A percentile compares a stretch with the other conserved stretches of the same genome.
Conservation (phyloP, 2,113 vertebrate species). For the Vulpes ferrilata region DNA sequence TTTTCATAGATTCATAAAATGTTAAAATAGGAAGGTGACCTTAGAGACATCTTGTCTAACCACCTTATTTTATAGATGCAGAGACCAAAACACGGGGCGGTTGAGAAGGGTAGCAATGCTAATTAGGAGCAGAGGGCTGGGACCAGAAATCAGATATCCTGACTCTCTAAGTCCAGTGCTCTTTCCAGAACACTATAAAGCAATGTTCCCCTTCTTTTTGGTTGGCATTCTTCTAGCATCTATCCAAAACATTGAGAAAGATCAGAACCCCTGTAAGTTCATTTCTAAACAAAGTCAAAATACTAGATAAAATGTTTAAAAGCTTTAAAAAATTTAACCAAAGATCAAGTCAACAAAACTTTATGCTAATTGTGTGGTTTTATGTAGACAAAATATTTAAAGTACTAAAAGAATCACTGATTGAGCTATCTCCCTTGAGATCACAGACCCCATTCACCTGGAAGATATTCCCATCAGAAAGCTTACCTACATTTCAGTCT, state of each 20-base stretch:
- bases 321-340: constrained; percentile 19
- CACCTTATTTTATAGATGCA: neutral
- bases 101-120: neutral
- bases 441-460: neutral
- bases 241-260: neutral
- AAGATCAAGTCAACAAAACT: constrained; percentile 47
- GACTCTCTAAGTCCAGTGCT: neutral
- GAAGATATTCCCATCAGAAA: constrained; percentile 22
- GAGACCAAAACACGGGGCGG: neutral
- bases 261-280: neutral
- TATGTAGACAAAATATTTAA: constrained; percentile 36
- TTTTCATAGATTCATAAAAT: constrained; percentile 43
- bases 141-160: neutral
- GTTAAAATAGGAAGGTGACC: neutral
- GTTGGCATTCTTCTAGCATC: neutral
- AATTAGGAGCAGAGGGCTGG: neutral
- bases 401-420: constrained; percentile 45
- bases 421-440: neutral
- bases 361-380: constrained; percentile 7
- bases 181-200: neutral
- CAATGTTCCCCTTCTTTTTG: neutral
- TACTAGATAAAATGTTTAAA: neutral
- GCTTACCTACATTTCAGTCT: constrained; percentile 23
- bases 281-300: constrained; percentile 31
- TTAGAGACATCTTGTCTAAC: neutral